Conservation (phyloP, 2,888 invertebrate species). For the Elmis aenea region DNA sequence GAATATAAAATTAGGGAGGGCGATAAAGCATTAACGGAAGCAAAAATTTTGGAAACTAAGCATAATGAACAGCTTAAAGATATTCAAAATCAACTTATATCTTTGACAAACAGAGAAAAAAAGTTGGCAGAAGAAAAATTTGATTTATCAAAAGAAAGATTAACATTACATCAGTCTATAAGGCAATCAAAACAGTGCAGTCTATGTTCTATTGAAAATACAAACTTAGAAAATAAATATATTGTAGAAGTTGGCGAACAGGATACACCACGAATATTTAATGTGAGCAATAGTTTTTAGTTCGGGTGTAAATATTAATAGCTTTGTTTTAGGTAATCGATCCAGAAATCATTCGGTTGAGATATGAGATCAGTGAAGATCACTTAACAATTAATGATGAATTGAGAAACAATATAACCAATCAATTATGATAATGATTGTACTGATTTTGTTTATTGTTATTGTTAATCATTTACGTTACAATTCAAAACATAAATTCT, state of each 20-base stretch:
- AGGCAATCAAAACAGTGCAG: conserved; percentile 45
- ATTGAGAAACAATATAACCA: too few species aligned
- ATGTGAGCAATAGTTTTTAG: conserved; percentile 4
- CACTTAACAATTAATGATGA: too few species aligned
- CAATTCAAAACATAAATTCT: too few species aligned
- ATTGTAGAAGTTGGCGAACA: conserved; percentile 11
- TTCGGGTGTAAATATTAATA: background rate
- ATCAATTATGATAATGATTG: too few species aligned
- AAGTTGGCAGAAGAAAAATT: conserved; percentile 60
- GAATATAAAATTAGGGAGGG: conserved; percentile 55
- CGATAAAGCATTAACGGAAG: conserved; percentile 46
- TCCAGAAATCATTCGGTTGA: conserved; percentile 23
- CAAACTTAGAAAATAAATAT: background rate
- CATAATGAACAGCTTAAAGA: conserved; percentile 55
- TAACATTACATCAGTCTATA: conserved; percentile 52
- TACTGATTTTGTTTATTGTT: too few species aligned
- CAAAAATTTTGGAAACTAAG: conserved; percentile 43
- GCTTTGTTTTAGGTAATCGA: conserved; percentile 20
- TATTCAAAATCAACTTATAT: conserved; percentile 54
- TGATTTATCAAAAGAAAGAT: conserved; percentile 54
- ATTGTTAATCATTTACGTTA: too few species aligned
- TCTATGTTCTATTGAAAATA: conserved; percentile 33
- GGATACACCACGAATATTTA: conserved; percentile 14
- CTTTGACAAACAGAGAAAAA: conserved; percentile 54
- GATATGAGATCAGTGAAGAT: conserved; percentile 23